phyloP scores from a whole-genome alignment of 2,113 vertebrate species.

The Periophthalmodon schlosseri region DNA sequence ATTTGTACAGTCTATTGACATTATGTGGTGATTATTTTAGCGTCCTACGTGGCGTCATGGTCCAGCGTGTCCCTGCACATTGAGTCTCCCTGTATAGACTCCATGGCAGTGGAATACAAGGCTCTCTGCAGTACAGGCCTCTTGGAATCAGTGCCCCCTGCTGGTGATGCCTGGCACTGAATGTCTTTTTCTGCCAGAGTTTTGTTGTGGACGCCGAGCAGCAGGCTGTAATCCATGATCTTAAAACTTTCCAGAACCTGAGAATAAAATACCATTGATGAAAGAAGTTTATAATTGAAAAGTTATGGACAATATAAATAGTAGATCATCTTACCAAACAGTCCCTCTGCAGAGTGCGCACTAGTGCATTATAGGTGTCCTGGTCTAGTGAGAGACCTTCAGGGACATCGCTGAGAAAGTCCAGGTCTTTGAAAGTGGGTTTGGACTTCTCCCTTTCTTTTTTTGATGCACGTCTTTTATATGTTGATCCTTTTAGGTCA shows the following conservation, averaged over 20 bases:
- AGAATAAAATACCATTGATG: slow-evolving; percentile 2
- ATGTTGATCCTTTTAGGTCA: slow-evolving; percentile 96
- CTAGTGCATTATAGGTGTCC: slow-evolving; percentile 88
- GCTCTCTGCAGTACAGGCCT: slow-evolving; percentile 88
- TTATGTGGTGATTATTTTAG: fast-evolving
- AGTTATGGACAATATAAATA: background rate
- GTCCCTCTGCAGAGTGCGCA: slow-evolving; percentile 94
- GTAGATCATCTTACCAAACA: slow-evolving; percentile 85
- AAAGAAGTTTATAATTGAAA: background rate
- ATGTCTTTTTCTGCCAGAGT: slow-evolving; percentile 87
- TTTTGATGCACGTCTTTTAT: slow-evolving; percentile 92
- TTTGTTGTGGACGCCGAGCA: slow-evolving; percentile 93
- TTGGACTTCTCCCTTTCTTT: slow-evolving; percentile 94
- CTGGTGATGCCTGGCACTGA: slow-evolving; percentile 83
- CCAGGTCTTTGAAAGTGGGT: slow-evolving; percentile 95
- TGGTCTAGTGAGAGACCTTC: slow-evolving; percentile 91
- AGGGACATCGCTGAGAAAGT: slow-evolving; percentile 91
- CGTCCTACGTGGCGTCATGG: slow-evolving; percentile 88
- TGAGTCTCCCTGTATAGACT: slow-evolving; percentile 95
- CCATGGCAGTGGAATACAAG: slow-evolving; percentile 96
- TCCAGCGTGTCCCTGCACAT: slow-evolving; percentile 88
- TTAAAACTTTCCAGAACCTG: slow-evolving; percentile 99
- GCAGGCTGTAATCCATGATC: slow-evolving; percentile 99
- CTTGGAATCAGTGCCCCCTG: slow-evolving; percentile 83
- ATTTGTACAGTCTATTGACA: background rate